Conservation (phyloP, 2,797 vertebrate species). For the Hippopotamyrus pictus region DNA sequence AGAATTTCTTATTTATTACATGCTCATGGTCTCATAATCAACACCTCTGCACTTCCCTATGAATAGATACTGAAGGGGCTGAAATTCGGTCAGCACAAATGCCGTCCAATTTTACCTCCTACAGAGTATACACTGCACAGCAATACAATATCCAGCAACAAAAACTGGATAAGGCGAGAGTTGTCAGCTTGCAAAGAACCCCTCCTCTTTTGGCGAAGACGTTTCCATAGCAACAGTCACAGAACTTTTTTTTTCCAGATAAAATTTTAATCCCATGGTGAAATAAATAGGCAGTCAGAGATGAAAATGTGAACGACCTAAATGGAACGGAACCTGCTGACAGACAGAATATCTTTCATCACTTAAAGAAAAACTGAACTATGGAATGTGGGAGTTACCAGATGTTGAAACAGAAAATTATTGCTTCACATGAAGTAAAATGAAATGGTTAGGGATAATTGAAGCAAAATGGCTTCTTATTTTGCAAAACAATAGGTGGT, state of each 20-base stretch:
- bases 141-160: neutral
- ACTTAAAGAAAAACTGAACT: neutral
- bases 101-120: constrained; percentile 15
- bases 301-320: neutral
- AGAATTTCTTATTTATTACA: neutral
- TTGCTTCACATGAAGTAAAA: neutral
- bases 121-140: constrained; percentile 11
- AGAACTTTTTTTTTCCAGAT: constrained; percentile 34
- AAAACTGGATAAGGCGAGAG: neutral
- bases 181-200: constrained; percentile 18
- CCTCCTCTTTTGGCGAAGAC: constrained; percentile 24
- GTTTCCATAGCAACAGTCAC: constrained; percentile 45
- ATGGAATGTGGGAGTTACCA: neutral
- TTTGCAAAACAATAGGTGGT: neutral
- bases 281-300: constrained; percentile 17
- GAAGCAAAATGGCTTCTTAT: neutral
- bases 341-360: neutral
- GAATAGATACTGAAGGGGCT: neutral
- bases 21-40: neutral
- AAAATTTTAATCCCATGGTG: constrained; percentile 29
- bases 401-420: neutral
- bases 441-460: neutral
- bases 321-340: neutral
- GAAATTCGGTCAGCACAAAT: neutral
- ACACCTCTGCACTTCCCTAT: constrained; percentile 15